These are phyloP conservation scores for Argyra leucocephala DNA, from an alignment of 2,888 invertebrate species.

Conservation along the genomic window DNA sequence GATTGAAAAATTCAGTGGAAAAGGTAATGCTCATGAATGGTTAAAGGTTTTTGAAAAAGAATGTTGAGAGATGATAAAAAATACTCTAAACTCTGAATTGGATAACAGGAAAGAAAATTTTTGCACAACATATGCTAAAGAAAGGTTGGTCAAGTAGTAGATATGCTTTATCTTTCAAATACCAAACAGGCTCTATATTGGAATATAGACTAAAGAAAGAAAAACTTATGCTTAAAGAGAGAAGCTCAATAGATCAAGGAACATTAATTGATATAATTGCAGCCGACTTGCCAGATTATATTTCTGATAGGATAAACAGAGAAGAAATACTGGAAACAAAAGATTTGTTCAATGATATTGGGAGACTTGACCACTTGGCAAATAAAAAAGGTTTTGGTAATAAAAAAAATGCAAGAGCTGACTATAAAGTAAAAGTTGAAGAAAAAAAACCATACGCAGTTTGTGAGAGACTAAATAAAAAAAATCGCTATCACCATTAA, in stretches of 20 bases:
- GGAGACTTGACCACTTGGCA: too few relatives aligned
- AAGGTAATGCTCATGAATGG: constrained; percentile 19
- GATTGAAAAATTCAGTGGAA: constrained; percentile 14
- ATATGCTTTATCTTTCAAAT: too few relatives aligned
- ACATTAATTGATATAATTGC: constrained; percentile 29
- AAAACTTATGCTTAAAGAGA: constrained; percentile 20
- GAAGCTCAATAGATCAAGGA: constrained; percentile 19
- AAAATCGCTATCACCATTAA: constrained; percentile 18
- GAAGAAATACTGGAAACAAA: constrained; percentile 28
- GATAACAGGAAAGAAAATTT: constrained; percentile 24
- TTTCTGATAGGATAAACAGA: too few relatives aligned
- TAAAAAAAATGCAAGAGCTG: constrained; percentile 18
- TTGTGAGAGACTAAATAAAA: constrained; percentile 22
- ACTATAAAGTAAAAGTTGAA: constrained; percentile 10
- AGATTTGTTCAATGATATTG: constrained; percentile 31
- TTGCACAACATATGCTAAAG: constrained; percentile 26
- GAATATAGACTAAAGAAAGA: constrained; percentile 25
- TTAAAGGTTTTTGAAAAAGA: constrained; percentile 20
- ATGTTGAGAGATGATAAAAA: constrained; percentile 23
- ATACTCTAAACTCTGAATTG: constrained; percentile 24
- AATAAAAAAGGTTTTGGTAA: constrained; percentile 22
- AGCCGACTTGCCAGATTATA: constrained; percentile 29
- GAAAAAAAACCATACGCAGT: constrained; percentile 20
- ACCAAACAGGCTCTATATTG: constrained; percentile 26
- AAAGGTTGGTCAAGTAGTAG: constrained; percentile 27